Conservation (phyloP, 2,888 invertebrate species). For the Netelia fuscicornis region DNA sequence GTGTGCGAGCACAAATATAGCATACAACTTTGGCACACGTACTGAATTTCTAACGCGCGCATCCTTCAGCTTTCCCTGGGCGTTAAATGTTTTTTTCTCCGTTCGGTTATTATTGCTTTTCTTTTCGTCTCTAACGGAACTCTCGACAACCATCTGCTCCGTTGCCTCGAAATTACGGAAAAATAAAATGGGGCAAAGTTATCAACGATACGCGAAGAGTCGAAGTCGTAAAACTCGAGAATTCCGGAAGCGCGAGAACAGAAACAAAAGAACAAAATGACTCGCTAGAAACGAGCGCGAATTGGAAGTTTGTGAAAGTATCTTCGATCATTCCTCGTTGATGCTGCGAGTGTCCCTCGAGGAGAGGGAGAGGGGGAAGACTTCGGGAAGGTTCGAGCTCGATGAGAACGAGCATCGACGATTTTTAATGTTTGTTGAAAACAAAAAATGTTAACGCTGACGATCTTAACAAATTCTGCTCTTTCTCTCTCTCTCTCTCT, state of each 20-base stretch:
- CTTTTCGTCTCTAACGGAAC: slow-evolving; percentile 14
- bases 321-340: background rate
- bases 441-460: slow-evolving; percentile 14
- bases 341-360: too few relatives aligned
- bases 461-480: background rate
- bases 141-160: slow-evolving; percentile 35
- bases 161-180: background rate
- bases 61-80: slow-evolving; percentile 59
- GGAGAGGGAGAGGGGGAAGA: too few relatives aligned
- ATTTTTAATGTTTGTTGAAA: slow-evolving; percentile 17
- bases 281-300: background rate
- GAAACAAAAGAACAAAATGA: background rate
- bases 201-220: background rate
- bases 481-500: background rate
- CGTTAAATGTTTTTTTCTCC: slow-evolving; percentile 21
- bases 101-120: background rate
- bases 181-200: background rate
- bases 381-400: background rate
- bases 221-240: slow-evolving; percentile 23
- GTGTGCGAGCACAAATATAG: too few relatives aligned
- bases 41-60: slow-evolving; percentile 59
- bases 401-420: background rate
- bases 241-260: background rate
- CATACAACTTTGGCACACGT: slow-evolving; percentile 27
- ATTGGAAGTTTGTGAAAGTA: slow-evolving; percentile 33